phyloP scores from a whole-genome alignment of 2,113 vertebrate genomes.

The Australoheros scitulus region DNA sequence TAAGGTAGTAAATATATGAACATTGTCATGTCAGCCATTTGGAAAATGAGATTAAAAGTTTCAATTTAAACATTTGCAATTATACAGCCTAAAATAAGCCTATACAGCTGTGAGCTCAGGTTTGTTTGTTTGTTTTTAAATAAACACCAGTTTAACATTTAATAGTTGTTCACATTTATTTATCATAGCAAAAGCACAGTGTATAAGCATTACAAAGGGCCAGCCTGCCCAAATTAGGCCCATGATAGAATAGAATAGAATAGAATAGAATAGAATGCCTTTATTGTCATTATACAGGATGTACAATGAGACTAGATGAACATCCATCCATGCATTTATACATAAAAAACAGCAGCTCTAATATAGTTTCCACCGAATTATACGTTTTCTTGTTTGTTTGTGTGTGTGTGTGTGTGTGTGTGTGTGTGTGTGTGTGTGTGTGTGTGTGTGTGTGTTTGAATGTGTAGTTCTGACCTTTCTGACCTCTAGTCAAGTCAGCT shows the following conservation, averaged over 20 bases:
- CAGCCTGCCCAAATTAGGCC: not conserved
- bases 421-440: too few species aligned
- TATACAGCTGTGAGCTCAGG: not conserved
- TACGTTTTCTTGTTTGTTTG: not conserved
- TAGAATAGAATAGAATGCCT: too few species aligned
- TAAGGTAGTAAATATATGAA: too few species aligned
- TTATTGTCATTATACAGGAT: too few species aligned
- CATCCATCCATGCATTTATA: too few species aligned
- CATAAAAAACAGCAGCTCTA: not conserved
- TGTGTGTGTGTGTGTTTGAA: too few species aligned
- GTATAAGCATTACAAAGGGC: not conserved
- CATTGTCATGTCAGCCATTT: too few species aligned
- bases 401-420: too few species aligned
- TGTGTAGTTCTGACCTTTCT: not conserved
- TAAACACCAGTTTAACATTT: not conserved
- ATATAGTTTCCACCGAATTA: not conserved
- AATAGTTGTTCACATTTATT: not conserved
- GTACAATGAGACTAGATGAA: not conserved
- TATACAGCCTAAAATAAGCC: too few species aligned
- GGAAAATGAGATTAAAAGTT: too few species aligned
- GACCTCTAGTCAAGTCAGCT: not conserved
- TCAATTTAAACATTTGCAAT: too few species aligned
- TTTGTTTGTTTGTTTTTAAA: not conserved
- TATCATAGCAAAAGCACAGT: not conserved
- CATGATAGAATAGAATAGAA: too few species aligned